Conservation (phyloP, 2,888 invertebrate genomes). For the Drosophila glabriapex region DNA sequence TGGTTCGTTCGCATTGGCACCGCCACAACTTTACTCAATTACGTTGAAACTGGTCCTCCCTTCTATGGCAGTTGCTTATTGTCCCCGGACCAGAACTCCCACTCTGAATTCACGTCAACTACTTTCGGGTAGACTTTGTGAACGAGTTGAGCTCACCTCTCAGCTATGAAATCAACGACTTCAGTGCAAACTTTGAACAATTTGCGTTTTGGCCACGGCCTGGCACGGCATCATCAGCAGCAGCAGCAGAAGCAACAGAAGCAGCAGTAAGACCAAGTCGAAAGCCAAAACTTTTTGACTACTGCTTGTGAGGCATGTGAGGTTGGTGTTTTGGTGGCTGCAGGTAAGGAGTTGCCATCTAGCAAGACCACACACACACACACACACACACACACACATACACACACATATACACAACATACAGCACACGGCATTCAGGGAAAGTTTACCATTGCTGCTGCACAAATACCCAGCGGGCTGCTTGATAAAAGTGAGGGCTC, state of each 20-base stretch:
- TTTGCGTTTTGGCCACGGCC: constrained; percentile 80
- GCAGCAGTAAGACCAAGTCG: constrained; percentile 64
- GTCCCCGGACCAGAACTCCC: constrained; percentile 43
- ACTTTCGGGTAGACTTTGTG: constrained; percentile 79
- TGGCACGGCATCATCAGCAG: constrained; percentile 60
- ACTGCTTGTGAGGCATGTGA: constrained; percentile 47
- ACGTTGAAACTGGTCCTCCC: constrained; percentile 46
- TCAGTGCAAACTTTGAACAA: constrained; percentile 80
- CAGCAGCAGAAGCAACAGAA: constrained; percentile 26
- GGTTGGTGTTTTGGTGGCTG: constrained; percentile 15
- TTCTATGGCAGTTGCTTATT: constrained; percentile 13
- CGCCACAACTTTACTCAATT: constrained; percentile 78
- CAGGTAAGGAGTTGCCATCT: constrained; percentile 45
- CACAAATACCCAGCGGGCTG: constrained; percentile 80
- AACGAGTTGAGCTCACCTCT: constrained; percentile 81
- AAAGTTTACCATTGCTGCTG: constrained; percentile 78
- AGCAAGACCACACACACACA: constrained; percentile 32
- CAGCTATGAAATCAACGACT: constrained; percentile 81
- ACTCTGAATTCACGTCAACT: constrained; percentile 70
- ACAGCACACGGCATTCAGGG: constrained; percentile 46
- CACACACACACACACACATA: constrained; percentile 8
- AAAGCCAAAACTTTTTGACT: constrained; percentile 78
- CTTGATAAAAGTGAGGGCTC: constrained; percentile 76
- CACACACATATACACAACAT: constrained; percentile 14
- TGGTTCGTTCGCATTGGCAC: constrained; percentile 71